Conservation (phyloP, 2,797 vertebrate species). For the Menidia menidia region DNA sequence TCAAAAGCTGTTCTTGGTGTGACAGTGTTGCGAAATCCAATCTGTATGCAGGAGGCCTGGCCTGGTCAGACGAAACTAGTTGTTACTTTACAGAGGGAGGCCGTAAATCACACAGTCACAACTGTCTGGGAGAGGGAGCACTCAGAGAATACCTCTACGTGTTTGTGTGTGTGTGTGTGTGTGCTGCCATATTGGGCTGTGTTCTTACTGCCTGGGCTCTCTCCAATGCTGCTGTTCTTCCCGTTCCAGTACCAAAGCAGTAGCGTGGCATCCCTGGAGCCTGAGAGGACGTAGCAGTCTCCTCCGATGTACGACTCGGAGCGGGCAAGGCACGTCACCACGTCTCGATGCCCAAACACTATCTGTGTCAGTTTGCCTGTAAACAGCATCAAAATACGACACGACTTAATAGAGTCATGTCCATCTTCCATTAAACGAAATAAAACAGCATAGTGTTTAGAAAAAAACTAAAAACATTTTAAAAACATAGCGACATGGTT, state of each 20-base stretch:
- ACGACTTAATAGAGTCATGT: background rate
- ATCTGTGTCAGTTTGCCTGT: slow-evolving; percentile 96
- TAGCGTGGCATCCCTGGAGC: slow-evolving; percentile 95
- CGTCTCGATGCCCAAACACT: slow-evolving; percentile 96
- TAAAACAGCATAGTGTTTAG: background rate
- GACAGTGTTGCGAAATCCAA: slow-evolving; percentile 78
- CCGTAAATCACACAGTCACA: slow-evolving; percentile 79
- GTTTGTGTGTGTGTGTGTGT: slow-evolving; percentile 18
- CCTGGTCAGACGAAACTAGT: slow-evolving; percentile 80
- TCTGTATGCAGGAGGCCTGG: slow-evolving; percentile 77
- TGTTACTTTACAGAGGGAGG: slow-evolving; percentile 81
- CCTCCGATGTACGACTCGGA: slow-evolving; percentile 97
- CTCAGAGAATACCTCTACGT: slow-evolving; percentile 26
- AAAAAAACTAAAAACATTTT: background rate
- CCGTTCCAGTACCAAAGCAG: slow-evolving; percentile 99
- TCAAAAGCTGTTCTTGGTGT: slow-evolving; percentile 67
- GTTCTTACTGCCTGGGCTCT: slow-evolving; percentile 89
- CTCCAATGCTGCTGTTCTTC: slow-evolving; percentile 91
- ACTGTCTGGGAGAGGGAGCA: slow-evolving; percentile 64
- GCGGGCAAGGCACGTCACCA: slow-evolving; percentile 93
- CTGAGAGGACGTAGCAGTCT: slow-evolving; percentile 95
- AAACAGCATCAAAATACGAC: background rate
- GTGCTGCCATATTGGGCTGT: slow-evolving; percentile 11
- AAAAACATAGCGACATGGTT: background rate
- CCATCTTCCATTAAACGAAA: background rate